phyloP scores from a whole-genome alignment of 2,797 vertebrate species.

The Geotrypetes seraphini region DNA sequence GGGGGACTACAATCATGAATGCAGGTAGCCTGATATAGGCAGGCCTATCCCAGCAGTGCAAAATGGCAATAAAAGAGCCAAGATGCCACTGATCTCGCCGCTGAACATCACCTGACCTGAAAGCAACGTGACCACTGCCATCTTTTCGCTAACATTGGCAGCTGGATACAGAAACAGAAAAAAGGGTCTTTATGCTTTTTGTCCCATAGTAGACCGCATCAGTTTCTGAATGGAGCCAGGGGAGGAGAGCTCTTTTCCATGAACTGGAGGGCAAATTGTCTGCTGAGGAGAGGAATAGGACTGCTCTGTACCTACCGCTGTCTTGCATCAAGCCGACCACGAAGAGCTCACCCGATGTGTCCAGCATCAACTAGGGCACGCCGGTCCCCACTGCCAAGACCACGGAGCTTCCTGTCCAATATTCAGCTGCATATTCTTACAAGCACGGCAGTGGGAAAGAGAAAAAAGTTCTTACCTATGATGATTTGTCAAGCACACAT shows the following conservation, averaged over 20 bases:
- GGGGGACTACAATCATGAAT: conserved; percentile 53
- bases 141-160: conserved; percentile 44
- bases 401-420: too few relatives aligned
- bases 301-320: conserved; percentile 55
- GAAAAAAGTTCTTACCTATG: too few relatives aligned
- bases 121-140: conserved; percentile 58
- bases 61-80: conserved; percentile 69
- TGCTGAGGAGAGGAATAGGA: conserved; percentile 70
- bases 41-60: conserved; percentile 68
- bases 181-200: conserved; percentile 62
- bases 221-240: conserved; percentile 57
- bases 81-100: conserved; percentile 51
- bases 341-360: too few relatives aligned
- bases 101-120: conserved; percentile 74
- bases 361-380: too few relatives aligned
- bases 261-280: conserved; percentile 27
- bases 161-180: conserved; percentile 66
- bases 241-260: conserved; percentile 57
- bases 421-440: too few relatives aligned
- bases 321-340: too few relatives aligned
- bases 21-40: conserved; percentile 25
- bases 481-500: too few relatives aligned
- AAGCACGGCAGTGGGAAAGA: too few relatives aligned
- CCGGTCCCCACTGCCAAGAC: too few relatives aligned
- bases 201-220: conserved; percentile 42